Base-by-base conservation (phyloP, 2,113 vertebrate species). In the Trematocara unimaculatum region DNA sequence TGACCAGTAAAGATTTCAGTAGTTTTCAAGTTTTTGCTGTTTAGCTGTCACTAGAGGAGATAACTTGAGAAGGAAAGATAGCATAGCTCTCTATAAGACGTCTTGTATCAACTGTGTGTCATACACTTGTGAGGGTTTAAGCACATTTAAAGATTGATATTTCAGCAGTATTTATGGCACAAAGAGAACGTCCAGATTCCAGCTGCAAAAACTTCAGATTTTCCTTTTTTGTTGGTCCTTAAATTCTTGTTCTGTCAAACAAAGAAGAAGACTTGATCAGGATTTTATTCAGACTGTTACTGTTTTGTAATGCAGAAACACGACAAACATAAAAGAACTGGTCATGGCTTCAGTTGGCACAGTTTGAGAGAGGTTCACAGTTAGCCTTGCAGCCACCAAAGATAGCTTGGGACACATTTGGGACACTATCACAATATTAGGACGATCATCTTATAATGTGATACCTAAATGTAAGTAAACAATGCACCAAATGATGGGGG, bases 401-500 rank as follows among this genome's bases (percentile, higher is more conserved):
- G 38, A 72, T 23, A 45, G n/a, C 8, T 72, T 15, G 38, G 64
- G 5, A 72, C 38, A 45, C 38, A 42, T 23, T 70, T 42, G 4
- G n/a, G n/a, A 17, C 3, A 60, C 29, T 33, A 14, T 56, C 54
- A 56, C 20, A 56, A 38, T 64, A 38, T 64, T 38, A 38, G 60
- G 33, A 64, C 2, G 4, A 38, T 38, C 33, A 64, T 64, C 18
- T 2, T 42, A 70, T 40, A 42, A 70, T 15, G 35, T 23, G 64
- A 70, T 38, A 70, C 11, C 62, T 67, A 67, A 67, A 67, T 67
- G 33, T 42, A 23, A 8, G n/a, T 70, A 42, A 23, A 14, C 64
- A 70, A 23, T 70, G n/a, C 35, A 70, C 0, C 0, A 42, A 70
- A 42, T 70, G 64, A 70, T 70, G 62, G n/a, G 12, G 1, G 0